Conservation (phyloP, 2,888 invertebrate genomes). For the Pachycephus smyrnensis region DNA sequence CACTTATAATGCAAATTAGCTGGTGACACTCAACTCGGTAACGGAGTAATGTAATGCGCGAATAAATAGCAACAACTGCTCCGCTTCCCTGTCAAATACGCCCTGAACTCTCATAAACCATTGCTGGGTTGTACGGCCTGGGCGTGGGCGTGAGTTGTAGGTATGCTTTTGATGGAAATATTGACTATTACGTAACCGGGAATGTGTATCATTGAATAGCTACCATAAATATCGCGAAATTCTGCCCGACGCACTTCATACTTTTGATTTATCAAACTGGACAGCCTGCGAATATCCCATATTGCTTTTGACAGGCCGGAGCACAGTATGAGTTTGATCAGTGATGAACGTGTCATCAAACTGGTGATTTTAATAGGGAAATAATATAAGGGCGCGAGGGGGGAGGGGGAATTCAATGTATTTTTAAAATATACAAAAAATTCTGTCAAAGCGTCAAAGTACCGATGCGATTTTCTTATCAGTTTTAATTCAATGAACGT, state of each 20-base stretch:
- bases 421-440: neutral
- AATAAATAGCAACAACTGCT: conserved; percentile 68
- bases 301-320: neutral
- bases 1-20: conserved; percentile 67
- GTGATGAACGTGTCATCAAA: neutral
- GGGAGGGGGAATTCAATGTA: neutral
- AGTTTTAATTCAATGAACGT: neutral
- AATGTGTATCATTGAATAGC: conserved; percentile 66
- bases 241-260: conserved; percentile 59
- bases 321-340: neutral
- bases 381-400: neutral
- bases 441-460: neutral
- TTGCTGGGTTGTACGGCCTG: conserved; percentile 45
- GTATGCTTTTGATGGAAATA: conserved; percentile 68
- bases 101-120: conserved; percentile 64
- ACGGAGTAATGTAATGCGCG: conserved; percentile 66
- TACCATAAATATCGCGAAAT: conserved; percentile 64
- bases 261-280: conserved; percentile 62
- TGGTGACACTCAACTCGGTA: conserved; percentile 64
- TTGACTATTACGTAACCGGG: conserved; percentile 66
- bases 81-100: conserved; percentile 64
- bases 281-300: neutral
- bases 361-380: neutral
- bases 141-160: conserved; percentile 64
- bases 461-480: neutral